These are phyloP conservation scores for Ectemnius lituratus DNA, from an alignment of 2,888 invertebrate genomes.

Conservation along the genomic window DNA sequence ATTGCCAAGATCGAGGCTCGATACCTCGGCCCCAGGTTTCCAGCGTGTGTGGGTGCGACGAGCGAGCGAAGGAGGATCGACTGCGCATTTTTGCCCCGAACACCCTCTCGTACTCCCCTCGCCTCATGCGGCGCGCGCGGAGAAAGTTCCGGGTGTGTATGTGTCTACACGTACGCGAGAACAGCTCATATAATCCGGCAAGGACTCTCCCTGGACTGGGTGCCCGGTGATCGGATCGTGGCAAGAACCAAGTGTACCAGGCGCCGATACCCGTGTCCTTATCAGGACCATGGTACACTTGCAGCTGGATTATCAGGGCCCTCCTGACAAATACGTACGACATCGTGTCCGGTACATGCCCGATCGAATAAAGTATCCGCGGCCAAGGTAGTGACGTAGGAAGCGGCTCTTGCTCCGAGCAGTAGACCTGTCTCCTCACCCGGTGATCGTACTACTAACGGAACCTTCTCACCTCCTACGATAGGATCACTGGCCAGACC, in stretches of 20 bases:
- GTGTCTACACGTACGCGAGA: slow-evolving; percentile 47
- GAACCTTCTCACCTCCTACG: not conserved
- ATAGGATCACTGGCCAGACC: not conserved
- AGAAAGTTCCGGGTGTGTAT: slow-evolving; percentile 61
- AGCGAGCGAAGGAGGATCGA: slow-evolving; percentile 58
- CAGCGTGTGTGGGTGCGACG: slow-evolving; percentile 68
- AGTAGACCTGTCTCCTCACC: slow-evolving; percentile 2
- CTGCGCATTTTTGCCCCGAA: slow-evolving; percentile 57
- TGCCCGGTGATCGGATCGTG: slow-evolving; percentile 22
- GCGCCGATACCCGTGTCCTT: slow-evolving; percentile 24
- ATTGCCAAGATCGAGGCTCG: slow-evolving; percentile 71
- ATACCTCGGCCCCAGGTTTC: slow-evolving; percentile 59
- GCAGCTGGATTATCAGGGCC: slow-evolving; percentile 19
- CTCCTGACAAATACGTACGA: slow-evolving; percentile 10
- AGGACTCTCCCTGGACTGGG: slow-evolving; percentile 46
- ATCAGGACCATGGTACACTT: slow-evolving; percentile 25
- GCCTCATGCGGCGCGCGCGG: slow-evolving; percentile 48
- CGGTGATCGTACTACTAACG: not conserved
- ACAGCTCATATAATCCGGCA: slow-evolving; percentile 47
- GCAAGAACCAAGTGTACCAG: slow-evolving; percentile 13
- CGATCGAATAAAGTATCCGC: not conserved
- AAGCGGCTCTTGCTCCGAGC: slow-evolving; percentile 5
- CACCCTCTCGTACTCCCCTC: slow-evolving; percentile 47
- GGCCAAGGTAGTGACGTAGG: not conserved
- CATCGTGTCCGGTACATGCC: not conserved